Evolutionary conservation across 2,113 vertebrate genomes (phyloP), one percentile per base, ranked within the genome.

Genomic region (Eubucco bourcierii): DNA sequence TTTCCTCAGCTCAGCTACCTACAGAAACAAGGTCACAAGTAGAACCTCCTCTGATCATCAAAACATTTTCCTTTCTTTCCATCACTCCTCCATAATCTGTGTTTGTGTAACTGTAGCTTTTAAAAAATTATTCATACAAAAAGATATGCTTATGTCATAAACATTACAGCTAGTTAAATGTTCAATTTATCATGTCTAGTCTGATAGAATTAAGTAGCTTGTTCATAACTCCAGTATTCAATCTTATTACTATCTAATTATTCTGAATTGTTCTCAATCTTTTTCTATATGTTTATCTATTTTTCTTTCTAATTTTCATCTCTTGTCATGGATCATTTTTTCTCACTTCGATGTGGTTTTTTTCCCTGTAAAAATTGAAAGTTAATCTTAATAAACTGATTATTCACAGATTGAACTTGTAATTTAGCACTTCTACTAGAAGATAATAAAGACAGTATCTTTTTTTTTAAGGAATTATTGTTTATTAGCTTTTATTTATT

Each of bases 41-140:
- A 82, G 86, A 33, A n/a, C 44, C 21, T 78, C 74, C 82, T 13
- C 70, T 85, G 92, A 90, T 61, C 33, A 90, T 80, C 79, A 91
- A 72, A 9, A 95, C 5, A 21, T 68, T 78, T 92, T 86, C 77
- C 13, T 90, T 94, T 82, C 34, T 68, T 90, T 88, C 71, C 25
- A 10, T 89, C 52, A 94, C 86, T 88, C 63, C 55, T 5, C n/a
- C 58, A 47, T 86, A 75, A 74, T 61, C 27, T 75, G 4, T 53
- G 20, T 87, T 80, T 86, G 15, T 70, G 31, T 41, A 67, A 52
- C 4, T 77, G 37, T 5, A 65, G 20, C 37, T 75, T 53, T 39
- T 88, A 58, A 46, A 47, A 91, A 78, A 80, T 29, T 61, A 79
- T 61, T 86, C 16, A 3, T 34, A 60, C 23, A 10, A 21, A 34